Percentiles rank a stretch among this genome's conserved stretches.
phyloP scores from a whole-genome alignment of 1,140 invertebrate species.

The Macrobrachium rosenbergii region DNA sequence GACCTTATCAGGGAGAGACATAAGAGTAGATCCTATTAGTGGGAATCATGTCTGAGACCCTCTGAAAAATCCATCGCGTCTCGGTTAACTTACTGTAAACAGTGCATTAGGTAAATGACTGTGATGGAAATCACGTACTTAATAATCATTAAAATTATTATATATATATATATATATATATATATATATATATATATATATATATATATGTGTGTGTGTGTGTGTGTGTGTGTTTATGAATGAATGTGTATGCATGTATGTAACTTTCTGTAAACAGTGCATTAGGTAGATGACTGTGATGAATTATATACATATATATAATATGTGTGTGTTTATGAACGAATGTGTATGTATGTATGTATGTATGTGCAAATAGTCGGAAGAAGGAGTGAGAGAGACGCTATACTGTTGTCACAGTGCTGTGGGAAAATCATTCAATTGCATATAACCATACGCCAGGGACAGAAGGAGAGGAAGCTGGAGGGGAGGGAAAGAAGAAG shows the following conservation, averaged over 20 bases:
- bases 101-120: too few relatives aligned
- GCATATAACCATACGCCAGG: too few relatives aligned
- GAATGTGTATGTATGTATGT: slow-evolving; percentile 18
- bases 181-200: slow-evolving; percentile 13
- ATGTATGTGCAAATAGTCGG: background rate
- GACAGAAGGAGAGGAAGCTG: too few relatives aligned
- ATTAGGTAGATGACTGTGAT: too few relatives aligned
- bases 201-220: background rate
- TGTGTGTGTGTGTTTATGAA: slow-evolving; percentile 18
- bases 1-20: too few relatives aligned
- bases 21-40: too few relatives aligned
- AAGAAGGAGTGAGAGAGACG: background rate
- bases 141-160: background rate
- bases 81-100: too few relatives aligned
- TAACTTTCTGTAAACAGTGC: background rate
- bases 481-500: too few relatives aligned
- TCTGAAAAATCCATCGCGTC: too few relatives aligned
- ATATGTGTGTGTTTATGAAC: slow-evolving; percentile 23
- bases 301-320: slow-evolving; percentile 25
- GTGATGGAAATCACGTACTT: too few relatives aligned
- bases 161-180: slow-evolving; percentile 38
- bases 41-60: too few relatives aligned
- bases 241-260: slow-evolving; percentile 13
- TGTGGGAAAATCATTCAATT: too few relatives aligned
- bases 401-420: background rate